Evolutionary conservation across 2,888 invertebrate species (phyloP), one percentile per base, ranked within the genome.

Genomic region (Acanthoscelides obtectus): DNA sequence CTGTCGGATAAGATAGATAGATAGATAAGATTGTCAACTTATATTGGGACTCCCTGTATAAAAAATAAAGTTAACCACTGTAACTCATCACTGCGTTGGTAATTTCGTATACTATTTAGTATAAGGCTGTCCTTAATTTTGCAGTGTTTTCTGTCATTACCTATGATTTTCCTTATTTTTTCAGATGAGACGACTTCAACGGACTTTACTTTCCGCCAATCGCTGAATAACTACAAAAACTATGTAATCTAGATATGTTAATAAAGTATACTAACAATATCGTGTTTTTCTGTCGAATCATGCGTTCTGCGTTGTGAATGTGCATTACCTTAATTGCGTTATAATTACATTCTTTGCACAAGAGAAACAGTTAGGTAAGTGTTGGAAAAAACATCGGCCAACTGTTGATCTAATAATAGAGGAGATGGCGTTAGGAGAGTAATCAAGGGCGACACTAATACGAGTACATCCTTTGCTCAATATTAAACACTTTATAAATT

Each of bases 161-260:
- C n/a, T n/a, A n/a, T n/a, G n/a, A n/a, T n/a, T n/a, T n/a, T n/a
- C n/a, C n/a, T n/a, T n/a, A n/a, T 70, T 72, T 64, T 79, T 79
- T 72, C 86, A 89, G 89, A 87, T 79, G 85, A 87, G 1, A 87
- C 88, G 0, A 87, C 87, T 77, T 86, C 80, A 69, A 83, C 87
- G 8, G 88, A 88, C 75, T 86, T 87, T 70, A 88, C 80, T 12
- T 80, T 82, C 67, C 74, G 80, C 66, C 81, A 80, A 74, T 75
- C 79, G 70, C 73, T 82, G 25, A 81, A 82, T 74, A 72, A 82
- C 71, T 81, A 80, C 72, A 77, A 77, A 45, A 80, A 82, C 73
- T 83, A 82, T 73, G 77, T 76, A 20, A 78, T 84, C 68, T 82
- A 78, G 78, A 22, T 68, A 66, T 22, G 2, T 22, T 66, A 66